phyloP scores from a whole-genome alignment of 2,888 invertebrate genomes.

The Drosophila atroscutellata region DNA sequence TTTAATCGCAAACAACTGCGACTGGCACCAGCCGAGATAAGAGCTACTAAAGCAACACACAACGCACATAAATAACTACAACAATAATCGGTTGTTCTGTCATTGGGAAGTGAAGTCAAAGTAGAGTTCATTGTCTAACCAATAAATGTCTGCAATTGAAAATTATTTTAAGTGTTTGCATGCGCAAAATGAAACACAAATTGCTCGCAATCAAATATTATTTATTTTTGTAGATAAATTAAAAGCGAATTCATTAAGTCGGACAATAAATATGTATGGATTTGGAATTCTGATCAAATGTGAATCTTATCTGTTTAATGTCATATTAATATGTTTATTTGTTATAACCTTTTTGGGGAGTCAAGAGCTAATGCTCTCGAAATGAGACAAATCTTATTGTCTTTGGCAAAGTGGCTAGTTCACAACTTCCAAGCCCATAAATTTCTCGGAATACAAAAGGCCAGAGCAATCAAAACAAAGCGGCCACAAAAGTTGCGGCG shows the following conservation, averaged over 20 bases:
- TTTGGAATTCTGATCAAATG: background rate
- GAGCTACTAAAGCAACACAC: slow-evolving; percentile 14
- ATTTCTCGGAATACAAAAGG: slow-evolving; percentile 67
- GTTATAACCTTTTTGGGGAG: background rate
- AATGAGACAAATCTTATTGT: slow-evolving; percentile 12
- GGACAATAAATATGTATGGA: background rate
- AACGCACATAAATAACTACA: background rate
- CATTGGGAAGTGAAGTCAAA: background rate
- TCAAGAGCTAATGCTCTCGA: background rate
- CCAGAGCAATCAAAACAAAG: slow-evolving; percentile 68
- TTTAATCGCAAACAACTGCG: slow-evolving; percentile 26
- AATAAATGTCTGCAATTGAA: background rate
- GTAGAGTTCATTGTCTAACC: background rate
- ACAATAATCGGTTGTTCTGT: background rate
- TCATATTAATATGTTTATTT: background rate
- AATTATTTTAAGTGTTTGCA: background rate
- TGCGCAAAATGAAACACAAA: background rate
- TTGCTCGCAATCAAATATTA: background rate
- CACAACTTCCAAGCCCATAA: slow-evolving; percentile 47
- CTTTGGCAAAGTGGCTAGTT: slow-evolving; percentile 18
- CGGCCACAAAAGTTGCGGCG: slow-evolving; percentile 37
- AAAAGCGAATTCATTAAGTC: too few species aligned
- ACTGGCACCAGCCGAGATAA: slow-evolving; percentile 40
- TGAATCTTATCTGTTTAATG: background rate
- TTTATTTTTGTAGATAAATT: background rate